These are phyloP conservation scores for Lithophane ornitopus DNA, from an alignment of 2,888 invertebrate genomes.

Conservation along the genomic window DNA sequence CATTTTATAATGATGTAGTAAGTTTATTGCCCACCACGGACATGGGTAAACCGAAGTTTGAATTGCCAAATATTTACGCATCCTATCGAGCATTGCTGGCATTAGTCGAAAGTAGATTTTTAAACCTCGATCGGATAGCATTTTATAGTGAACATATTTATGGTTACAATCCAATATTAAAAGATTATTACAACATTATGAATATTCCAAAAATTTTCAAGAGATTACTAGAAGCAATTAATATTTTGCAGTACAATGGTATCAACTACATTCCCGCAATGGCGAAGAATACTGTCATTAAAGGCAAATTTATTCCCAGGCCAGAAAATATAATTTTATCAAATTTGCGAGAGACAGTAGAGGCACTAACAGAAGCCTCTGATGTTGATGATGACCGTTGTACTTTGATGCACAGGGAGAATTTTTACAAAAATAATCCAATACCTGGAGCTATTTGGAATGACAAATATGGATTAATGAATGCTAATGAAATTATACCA, in stretches of 20 bases:
- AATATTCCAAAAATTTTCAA: conserved; percentile 12
- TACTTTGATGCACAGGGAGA: neutral
- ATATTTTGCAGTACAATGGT: neutral
- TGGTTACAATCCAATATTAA: neutral
- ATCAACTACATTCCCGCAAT: neutral
- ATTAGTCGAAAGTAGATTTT: conserved; percentile 14
- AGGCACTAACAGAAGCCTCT: neutral
- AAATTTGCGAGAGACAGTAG: neutral
- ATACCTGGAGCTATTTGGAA: conserved; percentile 9
- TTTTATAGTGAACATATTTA: no score
- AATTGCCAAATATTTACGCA: neutral
- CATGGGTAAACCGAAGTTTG: neutral
- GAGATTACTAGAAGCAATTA: neutral
- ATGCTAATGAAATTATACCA: conserved; percentile 12
- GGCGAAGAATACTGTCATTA: neutral
- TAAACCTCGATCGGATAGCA: neutral
- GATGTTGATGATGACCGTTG: neutral
- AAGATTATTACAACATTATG: neutral
- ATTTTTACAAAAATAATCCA: conserved; percentile 1
- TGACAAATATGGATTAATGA: neutral
- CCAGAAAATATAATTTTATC: conserved; percentile 8
- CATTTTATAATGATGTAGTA: conserved; percentile 1
- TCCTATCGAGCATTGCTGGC: neutral
- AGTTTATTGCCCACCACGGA: neutral
- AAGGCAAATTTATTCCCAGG: conserved; percentile 8